Percentiles rank a stretch among this genome's conserved stretches.
Evolutionary conservation across 2,888 invertebrate species (phyloP).

Genomic region (Parnassius glacialis): DNA sequence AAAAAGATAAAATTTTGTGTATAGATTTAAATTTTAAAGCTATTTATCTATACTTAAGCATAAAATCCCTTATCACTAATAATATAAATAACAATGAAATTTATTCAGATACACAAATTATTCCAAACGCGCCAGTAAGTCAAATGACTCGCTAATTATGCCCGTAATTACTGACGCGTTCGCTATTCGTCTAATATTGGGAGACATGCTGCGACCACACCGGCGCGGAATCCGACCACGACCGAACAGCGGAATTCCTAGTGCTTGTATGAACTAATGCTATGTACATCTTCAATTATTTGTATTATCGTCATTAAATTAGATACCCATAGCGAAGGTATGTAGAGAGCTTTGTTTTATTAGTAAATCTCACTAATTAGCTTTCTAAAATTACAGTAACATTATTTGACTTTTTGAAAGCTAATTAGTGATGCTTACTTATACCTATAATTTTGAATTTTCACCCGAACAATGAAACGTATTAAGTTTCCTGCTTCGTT

Average conservation of each 20-base stretch:
- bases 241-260: constrained; percentile 8
- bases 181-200: constrained; percentile 1
- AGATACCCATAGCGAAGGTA: no score
- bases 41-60: no score
- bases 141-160: constrained; percentile 15
- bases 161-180: constrained; percentile 6
- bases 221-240: constrained; percentile 9
- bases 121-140: constrained; percentile 6
- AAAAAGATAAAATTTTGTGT: no score
- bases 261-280: neutral
- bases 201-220: constrained; percentile 3
- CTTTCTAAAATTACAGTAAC: no score
- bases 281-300: neutral
- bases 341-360: no score
- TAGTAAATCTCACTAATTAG: no score
- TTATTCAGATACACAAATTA: neutral
- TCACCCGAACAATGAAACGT: constrained; percentile 2
- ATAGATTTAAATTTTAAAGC: no score
- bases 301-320: no score
- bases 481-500: constrained; percentile 1
- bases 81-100: neutral
- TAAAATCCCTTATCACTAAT: no score
- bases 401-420: no score
- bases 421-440: no score
- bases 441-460: neutral